Base-by-base conservation (phyloP, 2,797 vertebrate species). In the Poecilia gillii region DNA sequence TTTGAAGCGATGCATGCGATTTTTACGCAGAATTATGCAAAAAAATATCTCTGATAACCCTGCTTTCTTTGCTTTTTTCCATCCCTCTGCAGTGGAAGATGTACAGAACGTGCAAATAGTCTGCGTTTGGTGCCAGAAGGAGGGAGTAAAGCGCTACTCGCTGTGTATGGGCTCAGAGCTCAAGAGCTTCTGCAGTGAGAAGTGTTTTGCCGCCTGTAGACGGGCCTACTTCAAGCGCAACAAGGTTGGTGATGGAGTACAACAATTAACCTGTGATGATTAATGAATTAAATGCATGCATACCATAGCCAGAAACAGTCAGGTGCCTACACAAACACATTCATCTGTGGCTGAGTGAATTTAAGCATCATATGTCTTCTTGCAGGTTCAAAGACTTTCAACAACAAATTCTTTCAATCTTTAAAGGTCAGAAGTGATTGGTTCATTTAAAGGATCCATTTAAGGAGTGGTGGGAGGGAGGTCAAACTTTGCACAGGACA, bases 101-200 rank as follows among this genome's bases (percentile, higher is more conserved):
- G 95, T 97, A 84, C 97, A 97, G 95, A 98, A 97, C 92, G 97
- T 98, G 92, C 97, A 97, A 95, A 99, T 99, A 90, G 97, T 99
- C 91, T 99, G 98, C 90, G 98, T 98, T 90, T 99, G 98, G 98
- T 99, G 98, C 96, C 98, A 99, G 97, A 99, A 99, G 96, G 97
- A 98, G 94, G 98, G 98, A 53, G 96, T 98, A 86, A 99, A 98
- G 93, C 97, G 97, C 81, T 99, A 98, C 94, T 99, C 98, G 87
- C 96, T 99, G 78, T 97, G 97, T 93, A 99, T 99, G 98, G 98
- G 98, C 84, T 97, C 97, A 7, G 98, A 99, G 95, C 96, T 99
- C 90, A 99, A 99, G 96, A 98, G 98, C 94, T 99, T 99, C 96
- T 99, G 98, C 97, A 99, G 98, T 28, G 98, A 99, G 94, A 99